Evolutionary conservation across 2,797 vertebrate species (phyloP).

Genomic region (Numenius phaeopus): DNA sequence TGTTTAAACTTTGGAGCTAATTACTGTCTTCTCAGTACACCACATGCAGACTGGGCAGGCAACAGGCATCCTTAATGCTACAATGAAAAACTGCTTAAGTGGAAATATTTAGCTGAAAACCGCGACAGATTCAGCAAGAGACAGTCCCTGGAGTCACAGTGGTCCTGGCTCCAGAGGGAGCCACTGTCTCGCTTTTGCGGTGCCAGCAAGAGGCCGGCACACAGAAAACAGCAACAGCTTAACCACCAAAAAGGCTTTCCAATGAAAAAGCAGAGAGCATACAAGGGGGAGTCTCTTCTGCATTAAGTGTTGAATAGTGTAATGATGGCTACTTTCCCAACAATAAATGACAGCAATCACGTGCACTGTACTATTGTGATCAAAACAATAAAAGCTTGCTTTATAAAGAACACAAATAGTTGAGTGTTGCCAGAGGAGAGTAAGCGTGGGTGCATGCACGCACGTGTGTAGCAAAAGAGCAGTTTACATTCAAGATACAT

Average conservation of each 20-base stretch:
- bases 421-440: not conserved
- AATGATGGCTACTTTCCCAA: not conserved
- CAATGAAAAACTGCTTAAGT: not conserved
- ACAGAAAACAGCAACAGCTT: not conserved
- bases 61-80: not conserved
- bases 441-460: fast-evolving
- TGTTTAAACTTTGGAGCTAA: not conserved
- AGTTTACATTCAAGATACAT: not conserved
- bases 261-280: not conserved
- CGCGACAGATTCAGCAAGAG: not conserved
- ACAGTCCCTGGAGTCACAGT: not conserved
- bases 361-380: not conserved
- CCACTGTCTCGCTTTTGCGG: constrained; percentile 54
- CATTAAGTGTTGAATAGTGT: fast-evolving
- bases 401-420: not conserved
- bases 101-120: not conserved
- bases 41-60: not conserved
- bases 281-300: not conserved
- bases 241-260: not conserved
- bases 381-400: not conserved
- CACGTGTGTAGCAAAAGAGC: not conserved
- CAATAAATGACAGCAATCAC: not conserved
- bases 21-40: not conserved
- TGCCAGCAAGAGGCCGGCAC: not conserved
- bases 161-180: constrained; percentile 73